These are phyloP conservation scores for Strigamia maritima DNA, from an alignment of 2,888 invertebrate species.

Conservation along the genomic window DNA sequence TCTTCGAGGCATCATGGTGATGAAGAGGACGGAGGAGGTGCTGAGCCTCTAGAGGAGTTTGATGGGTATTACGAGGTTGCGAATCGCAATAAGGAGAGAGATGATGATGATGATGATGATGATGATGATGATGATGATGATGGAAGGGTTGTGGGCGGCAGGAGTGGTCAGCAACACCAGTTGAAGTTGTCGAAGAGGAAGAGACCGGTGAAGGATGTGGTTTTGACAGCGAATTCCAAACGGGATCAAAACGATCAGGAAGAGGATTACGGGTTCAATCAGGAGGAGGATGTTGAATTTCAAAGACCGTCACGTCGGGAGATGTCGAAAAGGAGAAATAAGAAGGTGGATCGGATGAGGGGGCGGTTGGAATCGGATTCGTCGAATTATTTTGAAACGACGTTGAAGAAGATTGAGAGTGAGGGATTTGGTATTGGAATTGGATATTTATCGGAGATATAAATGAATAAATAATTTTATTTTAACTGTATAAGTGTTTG, in stretches of 20 bases:
- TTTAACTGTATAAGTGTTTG: neutral
- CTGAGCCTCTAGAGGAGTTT: constrained; percentile 18
- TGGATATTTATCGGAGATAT: constrained; percentile 7
- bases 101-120: neutral
- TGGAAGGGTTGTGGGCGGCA: neutral
- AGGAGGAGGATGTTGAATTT: neutral
- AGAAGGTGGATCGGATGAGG: neutral
- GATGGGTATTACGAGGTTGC: neutral
- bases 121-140: neutral
- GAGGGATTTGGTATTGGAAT: constrained; percentile 27
- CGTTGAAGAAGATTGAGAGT: neutral
- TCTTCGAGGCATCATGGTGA: neutral
- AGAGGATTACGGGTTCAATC: too few relatives aligned
- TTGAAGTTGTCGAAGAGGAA: too few relatives aligned
- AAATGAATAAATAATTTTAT: neutral
- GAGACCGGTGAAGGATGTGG: too few relatives aligned
- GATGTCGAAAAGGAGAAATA: neutral
- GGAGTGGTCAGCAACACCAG: too few relatives aligned
- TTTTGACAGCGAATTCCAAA: too few relatives aligned
- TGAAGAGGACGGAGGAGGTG: neutral
- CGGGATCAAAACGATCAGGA: too few relatives aligned
- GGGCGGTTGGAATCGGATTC: neutral
- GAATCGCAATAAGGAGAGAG: neutral
- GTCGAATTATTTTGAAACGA: neutral
- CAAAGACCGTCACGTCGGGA: neutral